Evolutionary conservation across 2,888 invertebrate genomes (phyloP), one percentile per base, ranked within the genome.

Genomic region (Tetranychus piercei): DNA sequence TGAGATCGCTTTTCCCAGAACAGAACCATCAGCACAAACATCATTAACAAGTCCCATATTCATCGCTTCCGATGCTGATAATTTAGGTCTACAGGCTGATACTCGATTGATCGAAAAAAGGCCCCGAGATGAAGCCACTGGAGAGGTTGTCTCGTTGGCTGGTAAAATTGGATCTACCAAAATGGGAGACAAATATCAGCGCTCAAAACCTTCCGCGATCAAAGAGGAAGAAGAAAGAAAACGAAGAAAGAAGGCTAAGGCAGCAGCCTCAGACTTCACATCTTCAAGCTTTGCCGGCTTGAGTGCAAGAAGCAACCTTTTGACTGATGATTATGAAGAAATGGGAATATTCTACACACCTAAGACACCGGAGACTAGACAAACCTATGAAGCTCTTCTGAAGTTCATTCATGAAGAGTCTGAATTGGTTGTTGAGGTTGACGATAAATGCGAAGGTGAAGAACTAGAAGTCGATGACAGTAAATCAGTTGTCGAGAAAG

Each of bases 1-100:
- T 79, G 88, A 88, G 7, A 91, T 82, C 0, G 91, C 87, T 83
- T 90, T 89, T 0, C 90, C 90, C 22, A 92, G 80, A 6, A 87
- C 90, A 80, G 92, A 88, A 76, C 96, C 96, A 75, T 89, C 89
- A 1, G 89, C 86, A 4, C 91, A 91, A 34, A 92, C 81, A 80
- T 89, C 86, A 81, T 89, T 89, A 0, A 89, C 90, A 43, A 96
- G 83, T 0, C 96, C 96, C 83, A 88, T 88, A 75, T 88, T 86
- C 43, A 88, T 82, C 0, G 94, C 94, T 81, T 94, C 93, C 74
- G 88, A 85, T 0, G 90, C 90, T 18, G 83, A 84, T 5, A 99
- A 99, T 87, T 90, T 99, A 84, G 99, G 99, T 72, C 86, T 99
- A 80, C 96, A 96, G 93, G 97, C 97, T 75, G 99, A 99, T 86